Percentiles rank a stretch among this genome's conserved stretches.
Conservation (phyloP, 2,797 vertebrate species). For the Eospalax fontanierii region DNA sequence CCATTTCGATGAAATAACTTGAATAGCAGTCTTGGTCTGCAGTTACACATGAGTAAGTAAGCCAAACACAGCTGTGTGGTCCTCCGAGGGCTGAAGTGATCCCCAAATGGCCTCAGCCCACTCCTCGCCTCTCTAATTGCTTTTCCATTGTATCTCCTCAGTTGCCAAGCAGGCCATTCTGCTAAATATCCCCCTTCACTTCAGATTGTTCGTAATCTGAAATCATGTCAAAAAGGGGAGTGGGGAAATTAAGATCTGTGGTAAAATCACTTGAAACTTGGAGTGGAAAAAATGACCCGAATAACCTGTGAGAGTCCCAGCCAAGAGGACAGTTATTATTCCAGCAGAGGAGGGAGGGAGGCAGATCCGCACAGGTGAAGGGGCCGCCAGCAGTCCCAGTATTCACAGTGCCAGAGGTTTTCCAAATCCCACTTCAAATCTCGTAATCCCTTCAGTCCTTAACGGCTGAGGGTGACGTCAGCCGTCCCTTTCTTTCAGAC, state of each 20-base stretch:
- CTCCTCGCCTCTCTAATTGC: constrained; percentile 22
- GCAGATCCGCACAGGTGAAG: constrained; percentile 77
- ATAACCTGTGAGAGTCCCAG: constrained; percentile 1
- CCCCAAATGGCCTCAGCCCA: background rate
- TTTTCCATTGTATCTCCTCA: constrained; percentile 53
- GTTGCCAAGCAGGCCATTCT: constrained; percentile 23
- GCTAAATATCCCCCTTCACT: constrained; percentile 35
- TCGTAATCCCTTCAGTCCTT: constrained; percentile 86
- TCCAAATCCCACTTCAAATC: constrained; percentile 88
- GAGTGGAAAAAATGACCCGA: constrained; percentile 82
- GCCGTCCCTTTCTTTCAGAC: constrained; percentile 82
- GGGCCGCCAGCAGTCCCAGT: constrained; percentile 71
- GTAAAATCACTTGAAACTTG: constrained; percentile 70
- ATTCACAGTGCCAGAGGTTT: constrained; percentile 81
- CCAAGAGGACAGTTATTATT: constrained; percentile 79
- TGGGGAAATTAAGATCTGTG: constrained; percentile 43
- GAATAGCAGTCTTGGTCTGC: background rate
- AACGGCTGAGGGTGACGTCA: constrained; percentile 84
- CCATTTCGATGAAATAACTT: constrained; percentile 12
- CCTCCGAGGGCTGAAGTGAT: background rate
- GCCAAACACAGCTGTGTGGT: constrained; percentile 65
- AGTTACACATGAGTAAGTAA: constrained; percentile 15
- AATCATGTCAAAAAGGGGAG: constrained; percentile 56
- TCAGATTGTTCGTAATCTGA: constrained; percentile 62
- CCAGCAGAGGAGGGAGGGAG: constrained; percentile 61